Evolutionary conservation across 1,140 invertebrate genomes (phyloP), one percentile per base, ranked within the genome.

Genomic region (Battus philenor): DNA sequence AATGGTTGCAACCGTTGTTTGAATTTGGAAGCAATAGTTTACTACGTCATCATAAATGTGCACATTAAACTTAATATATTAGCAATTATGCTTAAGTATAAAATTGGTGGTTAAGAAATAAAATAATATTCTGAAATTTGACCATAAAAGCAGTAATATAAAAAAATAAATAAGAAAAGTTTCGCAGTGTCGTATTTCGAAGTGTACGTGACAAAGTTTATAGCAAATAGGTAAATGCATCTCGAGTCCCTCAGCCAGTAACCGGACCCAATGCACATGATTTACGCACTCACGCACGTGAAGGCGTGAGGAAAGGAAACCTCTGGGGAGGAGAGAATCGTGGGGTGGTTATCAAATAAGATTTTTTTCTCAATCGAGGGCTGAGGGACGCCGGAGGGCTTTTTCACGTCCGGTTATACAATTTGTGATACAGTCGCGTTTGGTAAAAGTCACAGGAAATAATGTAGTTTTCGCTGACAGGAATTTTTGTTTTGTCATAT

Each of bases 331-430:
- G 74, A 70, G 72, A 48, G 54, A 76, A 77, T 70, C 66, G 66
- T 54, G 59, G 57, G 63, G 69, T 20, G 68, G 62, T 53, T 69
- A 67, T 68, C 71, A 73, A 81, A 81, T 81, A 81, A 81, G 77
- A 83, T 83, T 83, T 83, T 77, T 81, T 81, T 73, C 75, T 79
- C 73, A 74, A 80, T 75, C 74, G 59, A 53, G 62, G 55, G 50
- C 54, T 32, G 31, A 43, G 49, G 52, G 57, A 50, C 36, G 46
- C 54, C 46, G 39, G 6, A 54, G 54, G 51, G 64, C 46, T 54
- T 43, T 49, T 38, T 58, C 44, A 36, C 57, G 57, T 74, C 65
- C 71, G 70, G 66, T 72, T 68, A 77, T 71, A 73, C 69, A 75
- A 80, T 80, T 80, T 80, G 68, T 56, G 60, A 72, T 54, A 54